Evolutionary conservation across 30 jellyfish, hydroid and myxozoan species (phyloP), one percentile per base, ranked within the genome.

Genomic region (Aurelia coerulea): DNA sequence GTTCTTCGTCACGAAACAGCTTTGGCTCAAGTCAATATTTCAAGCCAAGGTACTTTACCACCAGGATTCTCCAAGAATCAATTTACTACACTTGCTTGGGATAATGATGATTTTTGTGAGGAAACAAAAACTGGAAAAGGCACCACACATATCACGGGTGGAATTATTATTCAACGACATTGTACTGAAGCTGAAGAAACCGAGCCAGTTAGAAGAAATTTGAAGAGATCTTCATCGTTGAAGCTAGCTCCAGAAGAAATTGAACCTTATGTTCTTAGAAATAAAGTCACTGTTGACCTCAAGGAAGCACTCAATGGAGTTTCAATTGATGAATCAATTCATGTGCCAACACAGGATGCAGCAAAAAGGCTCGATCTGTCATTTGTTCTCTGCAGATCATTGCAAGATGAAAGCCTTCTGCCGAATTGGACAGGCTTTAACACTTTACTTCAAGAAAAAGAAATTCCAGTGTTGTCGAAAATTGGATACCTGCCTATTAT

Each of bases 371-470:
- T 64, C 2, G 90, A 80, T 42, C 31, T 78, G n/a, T 23, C 88
- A 58, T 78, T 34, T 32, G 78, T 78, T 9, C 16, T 60, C 37
- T 17, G 77, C 88, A 78, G 78, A 78, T 6, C 14, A 18, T 1
- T 15, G 59, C 59, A 80, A 17, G 79, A 42, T 62, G 90, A 62
- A 12, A n/a, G 17, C 14, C 34, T 14, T 58, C 49, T 69, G 80
- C 85, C 83, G 6, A 63, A 41, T 12, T 80, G 90, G 90, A 80
- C 90, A 33, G 90, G 90, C 16, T 80, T 80, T 51, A 80, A 80
- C 51, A 80, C 90, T 2, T 42, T 80, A 46, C 90, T 80, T 5
- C 53, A 37, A 19, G 56, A n/a, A 4, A 15, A 80, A 12, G 23
- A 78, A 56, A 63, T 78, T 17, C 88, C 88, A 59, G 77, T 62